These are phyloP conservation scores for Centropus unirufus DNA, from an alignment of 2,113 vertebrate genomes.

Conservation along the genomic window DNA sequence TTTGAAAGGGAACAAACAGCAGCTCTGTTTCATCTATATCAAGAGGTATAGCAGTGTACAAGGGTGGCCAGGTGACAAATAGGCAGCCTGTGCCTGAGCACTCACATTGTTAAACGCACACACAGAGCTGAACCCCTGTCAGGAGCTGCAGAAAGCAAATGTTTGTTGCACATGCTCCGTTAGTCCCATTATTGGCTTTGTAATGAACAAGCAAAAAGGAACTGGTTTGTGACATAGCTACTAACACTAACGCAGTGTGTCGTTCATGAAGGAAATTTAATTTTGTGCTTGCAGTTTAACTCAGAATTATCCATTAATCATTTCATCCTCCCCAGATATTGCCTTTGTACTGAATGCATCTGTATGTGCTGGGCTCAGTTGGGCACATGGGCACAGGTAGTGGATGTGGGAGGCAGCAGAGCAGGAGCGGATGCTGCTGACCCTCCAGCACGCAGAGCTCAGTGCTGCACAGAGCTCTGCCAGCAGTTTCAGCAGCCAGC, in stretches of 20 bases:
- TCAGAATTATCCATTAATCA: background rate
- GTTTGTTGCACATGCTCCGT: background rate
- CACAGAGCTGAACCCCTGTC: background rate
- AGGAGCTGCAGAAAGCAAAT: background rate
- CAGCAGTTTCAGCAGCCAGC: background rate
- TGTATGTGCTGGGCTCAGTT: fast-evolving
- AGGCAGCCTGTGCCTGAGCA: background rate
- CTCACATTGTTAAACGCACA: background rate
- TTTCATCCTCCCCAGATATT: background rate
- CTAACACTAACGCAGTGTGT: background rate
- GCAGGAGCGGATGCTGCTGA: background rate
- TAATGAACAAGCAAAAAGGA: background rate
- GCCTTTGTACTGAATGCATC: background rate
- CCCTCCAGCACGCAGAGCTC: background rate
- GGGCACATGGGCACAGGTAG: background rate
- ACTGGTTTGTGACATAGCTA: slow-evolving; percentile 22
- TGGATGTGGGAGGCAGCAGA: fast-evolving
- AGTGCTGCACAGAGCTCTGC: fast-evolving
- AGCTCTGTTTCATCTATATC: background rate
- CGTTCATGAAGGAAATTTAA: slow-evolving; percentile 27
- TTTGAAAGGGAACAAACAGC: background rate
- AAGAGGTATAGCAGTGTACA: background rate
- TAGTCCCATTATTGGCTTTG: background rate
- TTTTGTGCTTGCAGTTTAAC: background rate
- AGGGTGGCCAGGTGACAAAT: slow-evolving; percentile 24